phyloP scores from a whole-genome alignment of 2,888 invertebrate species.

The Smittia aterrima region DNA sequence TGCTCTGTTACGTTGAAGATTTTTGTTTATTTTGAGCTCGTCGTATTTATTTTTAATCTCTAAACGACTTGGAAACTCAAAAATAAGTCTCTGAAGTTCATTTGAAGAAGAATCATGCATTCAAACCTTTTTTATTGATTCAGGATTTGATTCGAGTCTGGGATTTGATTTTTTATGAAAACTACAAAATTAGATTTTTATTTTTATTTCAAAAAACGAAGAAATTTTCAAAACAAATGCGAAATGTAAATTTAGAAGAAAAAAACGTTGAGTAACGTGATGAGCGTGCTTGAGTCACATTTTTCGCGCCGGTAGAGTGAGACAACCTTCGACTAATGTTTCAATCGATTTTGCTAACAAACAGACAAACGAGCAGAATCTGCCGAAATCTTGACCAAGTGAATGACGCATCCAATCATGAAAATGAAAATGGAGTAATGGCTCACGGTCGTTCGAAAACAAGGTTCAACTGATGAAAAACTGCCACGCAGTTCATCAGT shows the following conservation, averaged over 20 bases:
- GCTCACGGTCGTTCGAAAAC: not conserved
- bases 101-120: too few species aligned
- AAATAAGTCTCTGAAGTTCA: too few species aligned
- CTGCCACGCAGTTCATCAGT: not conserved
- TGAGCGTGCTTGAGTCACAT: slow-evolving; percentile 2
- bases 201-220: too few species aligned
- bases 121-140: too few species aligned
- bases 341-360: not conserved
- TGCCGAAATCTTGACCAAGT: not conserved
- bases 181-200: too few species aligned
- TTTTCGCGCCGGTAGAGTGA: not conserved
- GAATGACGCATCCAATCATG: too few species aligned
- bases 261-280: not conserved
- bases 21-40: not conserved
- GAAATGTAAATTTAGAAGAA: too few species aligned
- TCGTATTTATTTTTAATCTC: slow-evolving; percentile 1
- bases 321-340: not conserved
- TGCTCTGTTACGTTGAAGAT: not conserved
- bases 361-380: not conserved
- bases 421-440: not conserved
- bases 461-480: not conserved
- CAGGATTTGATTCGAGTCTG: too few species aligned
- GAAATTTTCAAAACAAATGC: too few species aligned
- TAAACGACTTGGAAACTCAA: too few species aligned
- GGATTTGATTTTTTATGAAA: too few species aligned